These are phyloP conservation scores for Lerista edwardsae DNA, from an alignment of 2,797 vertebrate genomes.

Conservation along the genomic window DNA sequence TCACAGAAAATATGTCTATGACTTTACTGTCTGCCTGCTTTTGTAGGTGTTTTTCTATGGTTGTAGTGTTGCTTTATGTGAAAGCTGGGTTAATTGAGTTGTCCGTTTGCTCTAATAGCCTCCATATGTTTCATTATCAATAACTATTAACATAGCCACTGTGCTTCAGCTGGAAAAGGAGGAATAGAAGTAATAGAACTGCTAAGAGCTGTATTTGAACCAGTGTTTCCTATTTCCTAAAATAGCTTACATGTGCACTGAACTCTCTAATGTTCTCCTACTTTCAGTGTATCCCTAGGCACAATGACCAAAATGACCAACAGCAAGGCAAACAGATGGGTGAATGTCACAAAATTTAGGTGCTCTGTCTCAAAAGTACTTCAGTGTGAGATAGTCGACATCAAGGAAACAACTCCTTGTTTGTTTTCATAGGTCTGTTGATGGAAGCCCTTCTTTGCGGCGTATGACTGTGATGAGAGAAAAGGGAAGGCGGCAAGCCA, in stretches of 20 bases:
- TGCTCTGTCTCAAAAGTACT: not conserved
- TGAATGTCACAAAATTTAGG: not conserved
- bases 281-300: not conserved
- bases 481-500: constrained; percentile 86
- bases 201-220: not conserved
- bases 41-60: not conserved
- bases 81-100: not conserved
- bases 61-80: not conserved
- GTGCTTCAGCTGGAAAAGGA: not conserved
- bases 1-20: not conserved
- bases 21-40: not conserved
- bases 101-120: too few relatives aligned
- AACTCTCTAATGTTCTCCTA: not conserved
- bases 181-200: not conserved
- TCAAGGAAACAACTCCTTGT: not conserved
- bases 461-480: constrained; percentile 83
- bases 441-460: constrained; percentile 77
- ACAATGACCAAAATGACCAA: rapidly evolving
- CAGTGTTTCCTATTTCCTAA: not conserved
- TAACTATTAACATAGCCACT: not conserved
- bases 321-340: not conserved
- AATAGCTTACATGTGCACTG: not conserved
- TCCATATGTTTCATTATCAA: not conserved
- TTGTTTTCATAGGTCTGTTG: constrained; percentile 73
- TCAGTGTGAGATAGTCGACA: too few relatives aligned